phyloP scores from a whole-genome alignment of 2,888 invertebrate genomes.

The Anthophora plumipes region DNA sequence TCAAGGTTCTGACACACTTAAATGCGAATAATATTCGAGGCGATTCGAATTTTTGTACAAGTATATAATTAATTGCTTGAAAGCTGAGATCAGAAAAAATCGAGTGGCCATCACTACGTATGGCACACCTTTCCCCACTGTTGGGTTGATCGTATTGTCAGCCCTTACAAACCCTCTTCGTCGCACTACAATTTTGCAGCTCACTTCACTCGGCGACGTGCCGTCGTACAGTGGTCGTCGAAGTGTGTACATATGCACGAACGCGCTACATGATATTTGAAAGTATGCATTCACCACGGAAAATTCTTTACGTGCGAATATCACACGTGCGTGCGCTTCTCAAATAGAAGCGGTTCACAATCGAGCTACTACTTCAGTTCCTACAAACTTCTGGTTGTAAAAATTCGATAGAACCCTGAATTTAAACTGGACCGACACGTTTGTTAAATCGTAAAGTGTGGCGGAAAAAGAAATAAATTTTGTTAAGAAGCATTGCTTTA shows the following conservation, averaged over 20 bases:
- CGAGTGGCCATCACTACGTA: slow-evolving; percentile 27
- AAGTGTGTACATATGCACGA: slow-evolving; percentile 34
- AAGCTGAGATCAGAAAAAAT: slow-evolving; percentile 11
- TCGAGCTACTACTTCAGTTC: slow-evolving; percentile 20
- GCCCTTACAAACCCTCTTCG: slow-evolving; percentile 45
- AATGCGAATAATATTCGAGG: neutral
- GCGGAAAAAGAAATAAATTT: neutral
- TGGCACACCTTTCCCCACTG: slow-evolving; percentile 16
- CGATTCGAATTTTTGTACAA: neutral
- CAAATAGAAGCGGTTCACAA: slow-evolving; percentile 11
- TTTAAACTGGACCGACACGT: neutral
- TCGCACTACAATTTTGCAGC: slow-evolving; percentile 56
- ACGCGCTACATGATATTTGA: slow-evolving; percentile 8
- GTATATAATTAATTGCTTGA: neutral
- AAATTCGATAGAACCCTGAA: neutral
- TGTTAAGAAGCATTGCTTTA: too few relatives aligned
- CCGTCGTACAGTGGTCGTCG: slow-evolving; percentile 63
- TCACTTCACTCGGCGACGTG: slow-evolving; percentile 71
- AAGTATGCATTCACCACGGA: slow-evolving; percentile 9
- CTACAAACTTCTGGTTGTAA: neutral
- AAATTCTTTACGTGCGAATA: slow-evolving; percentile 35
- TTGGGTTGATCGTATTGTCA: slow-evolving; percentile 11
- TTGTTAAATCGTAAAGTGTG: neutral
- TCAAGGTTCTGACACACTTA: neutral
- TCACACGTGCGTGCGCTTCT: neutral